Evolutionary conservation across 2,113 vertebrate species (phyloP).

Genomic region (Bubo bubo): DNA sequence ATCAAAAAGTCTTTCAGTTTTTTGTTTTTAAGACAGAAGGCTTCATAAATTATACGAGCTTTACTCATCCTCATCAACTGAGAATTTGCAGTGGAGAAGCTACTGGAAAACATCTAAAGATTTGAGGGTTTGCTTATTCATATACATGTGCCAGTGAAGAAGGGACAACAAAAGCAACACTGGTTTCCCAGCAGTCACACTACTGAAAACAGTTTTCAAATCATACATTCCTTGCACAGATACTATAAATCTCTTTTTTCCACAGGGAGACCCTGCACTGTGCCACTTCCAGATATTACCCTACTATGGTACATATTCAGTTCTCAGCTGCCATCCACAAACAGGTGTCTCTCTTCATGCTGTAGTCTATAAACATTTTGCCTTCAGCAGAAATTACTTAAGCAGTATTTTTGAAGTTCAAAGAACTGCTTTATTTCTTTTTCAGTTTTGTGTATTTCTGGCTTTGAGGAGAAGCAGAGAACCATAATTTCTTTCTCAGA

Average conservation of each 20-base stretch:
- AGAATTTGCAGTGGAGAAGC: neutral
- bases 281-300: neutral
- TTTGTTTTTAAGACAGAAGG: neutral
- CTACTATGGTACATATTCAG: neutral
- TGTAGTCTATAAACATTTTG: neutral
- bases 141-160: neutral
- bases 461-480: neutral
- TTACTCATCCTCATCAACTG: neutral
- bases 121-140: neutral
- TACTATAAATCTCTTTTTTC: neutral
- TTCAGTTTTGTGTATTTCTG: neutral
- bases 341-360: constrained; percentile 30
- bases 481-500: neutral
- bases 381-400: neutral
- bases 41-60: neutral
- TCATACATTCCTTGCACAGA: neutral
- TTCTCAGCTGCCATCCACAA: neutral
- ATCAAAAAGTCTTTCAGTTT: neutral
- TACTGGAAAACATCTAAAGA: neutral
- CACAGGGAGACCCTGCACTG: neutral
- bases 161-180: neutral
- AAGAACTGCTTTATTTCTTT: neutral
- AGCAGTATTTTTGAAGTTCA: constrained; percentile 18
- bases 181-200: neutral
- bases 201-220: neutral